Evolutionary conservation across 53 echinoderm and acorn worm species (phyloP).

Genomic region (Arbacia lixula): DNA sequence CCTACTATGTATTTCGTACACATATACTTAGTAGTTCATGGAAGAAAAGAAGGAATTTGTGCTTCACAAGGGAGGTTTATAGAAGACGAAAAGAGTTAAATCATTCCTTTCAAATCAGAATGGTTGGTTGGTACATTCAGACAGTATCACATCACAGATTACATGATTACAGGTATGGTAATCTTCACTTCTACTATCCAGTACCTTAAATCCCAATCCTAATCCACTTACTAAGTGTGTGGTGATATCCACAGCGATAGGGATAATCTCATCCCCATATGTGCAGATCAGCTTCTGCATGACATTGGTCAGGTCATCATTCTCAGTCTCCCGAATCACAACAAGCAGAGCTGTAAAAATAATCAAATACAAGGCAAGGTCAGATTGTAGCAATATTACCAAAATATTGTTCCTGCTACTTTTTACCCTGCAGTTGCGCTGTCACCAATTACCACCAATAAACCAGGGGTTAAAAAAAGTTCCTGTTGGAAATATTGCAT

Average conservation of each 20-base stretch:
- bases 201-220: background rate
- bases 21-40: too few species aligned
- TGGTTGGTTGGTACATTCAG: background rate
- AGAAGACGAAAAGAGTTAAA: background rate
- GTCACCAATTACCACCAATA: too few species aligned
- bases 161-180: too few species aligned
- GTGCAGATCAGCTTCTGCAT: slow-evolving; percentile 96
- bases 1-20: too few species aligned
- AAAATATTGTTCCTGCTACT: too few species aligned
- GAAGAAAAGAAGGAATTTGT: too few species aligned
- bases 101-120: background rate
- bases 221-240: slow-evolving; percentile 76
- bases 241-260: slow-evolving; percentile 93
- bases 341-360: slow-evolving; percentile 70
- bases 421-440: too few species aligned
- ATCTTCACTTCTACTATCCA: background rate
- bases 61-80: too few species aligned
- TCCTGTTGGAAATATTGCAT: too few species aligned
- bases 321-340: slow-evolving; percentile 94
- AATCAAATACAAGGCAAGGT: too few species aligned
- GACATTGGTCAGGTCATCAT: slow-evolving; percentile 93
- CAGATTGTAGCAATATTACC: too few species aligned
- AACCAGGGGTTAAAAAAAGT: too few species aligned
- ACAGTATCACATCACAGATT: background rate
- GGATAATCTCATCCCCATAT: slow-evolving; percentile 84